phyloP scores from a whole-genome alignment of 2,113 vertebrate genomes.

The Oceanodroma tethys region DNA sequence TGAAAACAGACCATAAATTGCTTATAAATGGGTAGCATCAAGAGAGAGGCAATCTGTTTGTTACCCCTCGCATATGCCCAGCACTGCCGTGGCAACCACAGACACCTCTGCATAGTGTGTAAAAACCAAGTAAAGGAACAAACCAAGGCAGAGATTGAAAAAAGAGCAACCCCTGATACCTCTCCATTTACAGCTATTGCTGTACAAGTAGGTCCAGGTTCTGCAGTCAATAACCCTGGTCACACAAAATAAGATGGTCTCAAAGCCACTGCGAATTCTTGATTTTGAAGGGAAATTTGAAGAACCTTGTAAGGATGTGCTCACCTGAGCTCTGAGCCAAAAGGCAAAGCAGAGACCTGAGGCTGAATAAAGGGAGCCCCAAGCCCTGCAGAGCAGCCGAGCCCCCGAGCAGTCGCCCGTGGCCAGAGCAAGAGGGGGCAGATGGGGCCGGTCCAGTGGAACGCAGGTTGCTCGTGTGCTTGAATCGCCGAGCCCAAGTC shows the following conservation, averaged over 20 bases:
- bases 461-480: accelerated
- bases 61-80: neutral
- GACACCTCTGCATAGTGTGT: neutral
- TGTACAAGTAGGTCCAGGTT: neutral
- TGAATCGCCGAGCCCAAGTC: neutral
- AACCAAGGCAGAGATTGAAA: neutral
- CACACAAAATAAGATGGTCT: neutral
- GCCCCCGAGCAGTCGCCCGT: accelerated
- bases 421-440: neutral
- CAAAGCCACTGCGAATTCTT: neutral
- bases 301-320: neutral
- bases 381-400: neutral
- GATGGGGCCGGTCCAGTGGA: neutral
- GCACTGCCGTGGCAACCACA: neutral
- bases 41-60: neutral
- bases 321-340: neutral
- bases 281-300: neutral
- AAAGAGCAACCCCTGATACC: neutral
- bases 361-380: neutral
- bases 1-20: conserved; percentile 40
- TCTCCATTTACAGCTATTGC: neutral
- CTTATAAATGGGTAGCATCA: neutral
- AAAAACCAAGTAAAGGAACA: neutral
- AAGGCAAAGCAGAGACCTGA: neutral
- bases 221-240: neutral